Base-by-base conservation (phyloP, 2,888 invertebrate species). In the Dynastes grantii region DNA sequence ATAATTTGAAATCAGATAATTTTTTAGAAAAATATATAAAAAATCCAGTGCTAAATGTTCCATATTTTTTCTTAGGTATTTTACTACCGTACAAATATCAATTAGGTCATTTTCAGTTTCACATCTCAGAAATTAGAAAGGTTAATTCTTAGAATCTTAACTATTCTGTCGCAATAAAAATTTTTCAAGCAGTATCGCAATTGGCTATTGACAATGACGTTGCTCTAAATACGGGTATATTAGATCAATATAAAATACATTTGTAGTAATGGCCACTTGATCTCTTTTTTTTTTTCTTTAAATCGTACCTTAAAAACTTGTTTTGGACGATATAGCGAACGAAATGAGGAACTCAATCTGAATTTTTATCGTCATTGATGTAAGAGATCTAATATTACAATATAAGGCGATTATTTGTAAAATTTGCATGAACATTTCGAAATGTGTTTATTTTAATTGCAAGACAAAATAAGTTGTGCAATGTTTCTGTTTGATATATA, bases 101-200 rank as follows among this genome's bases (percentile, higher is more conserved):
- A 58, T 58, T 58, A 58, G 55, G 55, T 58, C 55, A 29, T 63
- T 63, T 63, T 4, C 63, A 63, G 63, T 63, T 63, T 63, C 63
- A 63, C 63, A 63, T 63, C 63, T 55, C 8, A 63, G 13, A 27
- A 63, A 63, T 63, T 63, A 63, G 63, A 63, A 63, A 63, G 63
- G 63, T 63, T 63, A 63, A 63, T 63, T 63, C 63, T 63, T 29
- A 63, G 63, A 63, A 63, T 63, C 63, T 63, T 32, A 63, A 63
- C 29, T 29, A 63, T 63, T 63, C 63, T 63, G 63, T 63, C 63
- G 63, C 63, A 63, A 63, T 63, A 63, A 63, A 63, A 32, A 32
- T 63, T 63, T 63, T 63, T 32, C 29, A 63, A 63, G 63, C 13
- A 63, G 13, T 63, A 32, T 63, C 32, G 63, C 27, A 63, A 63